Evolutionary conservation across 2,888 invertebrate genomes (phyloP).

Genomic region (Hypomecis punctinalis): DNA sequence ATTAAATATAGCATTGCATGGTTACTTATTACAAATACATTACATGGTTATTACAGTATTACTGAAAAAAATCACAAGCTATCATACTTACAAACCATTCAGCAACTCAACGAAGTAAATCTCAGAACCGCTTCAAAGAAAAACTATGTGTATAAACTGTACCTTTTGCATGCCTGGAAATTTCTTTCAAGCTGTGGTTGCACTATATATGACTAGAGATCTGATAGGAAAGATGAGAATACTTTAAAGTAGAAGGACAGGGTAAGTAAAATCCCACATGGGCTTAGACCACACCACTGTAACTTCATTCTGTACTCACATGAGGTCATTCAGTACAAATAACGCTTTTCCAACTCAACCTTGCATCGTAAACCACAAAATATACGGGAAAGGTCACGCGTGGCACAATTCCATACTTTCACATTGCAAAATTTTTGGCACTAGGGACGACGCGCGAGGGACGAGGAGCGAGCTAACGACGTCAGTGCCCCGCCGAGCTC

Average conservation of each 20-base stretch:
- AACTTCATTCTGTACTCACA: constrained; percentile 57
- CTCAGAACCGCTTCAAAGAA: background rate
- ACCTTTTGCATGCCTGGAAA: constrained; percentile 15
- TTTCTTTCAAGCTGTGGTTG: constrained; percentile 16
- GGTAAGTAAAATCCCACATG: constrained; percentile 61
- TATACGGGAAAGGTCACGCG: constrained; percentile 78
- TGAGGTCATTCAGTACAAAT: constrained; percentile 65
- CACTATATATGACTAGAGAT: constrained; percentile 26
- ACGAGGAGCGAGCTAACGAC: constrained; percentile 77
- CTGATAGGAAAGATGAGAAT: constrained; percentile 8
- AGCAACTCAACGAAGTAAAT: background rate
- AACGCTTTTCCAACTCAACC: constrained; percentile 60
- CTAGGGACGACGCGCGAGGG: constrained; percentile 69
- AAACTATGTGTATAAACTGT: background rate
- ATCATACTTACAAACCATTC: background rate
- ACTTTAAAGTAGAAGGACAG: constrained; percentile 28
- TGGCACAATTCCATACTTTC: constrained; percentile 84
- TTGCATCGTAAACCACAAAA: constrained; percentile 61
- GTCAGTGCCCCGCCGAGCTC: constrained; percentile 80
- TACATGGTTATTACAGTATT: too few species aligned
- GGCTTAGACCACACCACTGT: constrained; percentile 49
- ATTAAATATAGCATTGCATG: too few species aligned
- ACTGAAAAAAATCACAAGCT: too few species aligned
- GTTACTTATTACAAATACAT: too few species aligned
- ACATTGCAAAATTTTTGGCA: constrained; percentile 85